Evolutionary conservation across 2,888 invertebrate species (phyloP), one percentile per base, ranked within the genome.

Genomic region (Drosophila birchii): DNA sequence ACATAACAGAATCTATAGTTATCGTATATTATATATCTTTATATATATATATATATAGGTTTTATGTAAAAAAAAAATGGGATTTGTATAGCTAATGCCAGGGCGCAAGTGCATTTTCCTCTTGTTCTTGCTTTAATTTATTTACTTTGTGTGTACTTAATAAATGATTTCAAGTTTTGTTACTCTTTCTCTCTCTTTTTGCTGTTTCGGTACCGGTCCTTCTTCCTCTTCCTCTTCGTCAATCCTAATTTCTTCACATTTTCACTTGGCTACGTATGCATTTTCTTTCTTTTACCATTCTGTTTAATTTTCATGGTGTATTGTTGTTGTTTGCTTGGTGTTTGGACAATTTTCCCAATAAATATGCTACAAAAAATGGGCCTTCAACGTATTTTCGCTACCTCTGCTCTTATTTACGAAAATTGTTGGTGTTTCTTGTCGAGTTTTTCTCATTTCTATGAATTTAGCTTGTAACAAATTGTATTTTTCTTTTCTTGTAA

Each of bases 1-100:
- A 71, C 56, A 66, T 68, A 81, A 81, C 81, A 79, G 73, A 82
- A 83, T 71, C 60, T 20, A 64, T 57, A 60, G 56, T 79, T 72
- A 67, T 43, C 45, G 61, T 58, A 63, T 64, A 71, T 57, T 64
- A 66, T 75, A 43, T 61, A 67, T 75, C 39, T 64, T 49, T 61
- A 63, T 75, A 43, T 61, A 60, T 75, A 45, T 62, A 53, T 26
- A 26, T 47, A 11, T 45, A 49, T 71, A 57, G 62, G 56, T 62
- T 55, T 62, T 54, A 49, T 53, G 47, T 59, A 56, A 58, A 66
- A 66, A 72, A 72, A 72, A 74, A 63, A 66, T 41, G 41, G 59
- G 58, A 60, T 67, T 29, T 73, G 68, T 69, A 74, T 72, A 71
- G 61, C 51, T 78, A 78, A 58, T 79, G 63, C 64, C 69, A 73